Base-by-base conservation (phyloP, 2,797 vertebrate genomes). In the Aratinga solstitialis region DNA sequence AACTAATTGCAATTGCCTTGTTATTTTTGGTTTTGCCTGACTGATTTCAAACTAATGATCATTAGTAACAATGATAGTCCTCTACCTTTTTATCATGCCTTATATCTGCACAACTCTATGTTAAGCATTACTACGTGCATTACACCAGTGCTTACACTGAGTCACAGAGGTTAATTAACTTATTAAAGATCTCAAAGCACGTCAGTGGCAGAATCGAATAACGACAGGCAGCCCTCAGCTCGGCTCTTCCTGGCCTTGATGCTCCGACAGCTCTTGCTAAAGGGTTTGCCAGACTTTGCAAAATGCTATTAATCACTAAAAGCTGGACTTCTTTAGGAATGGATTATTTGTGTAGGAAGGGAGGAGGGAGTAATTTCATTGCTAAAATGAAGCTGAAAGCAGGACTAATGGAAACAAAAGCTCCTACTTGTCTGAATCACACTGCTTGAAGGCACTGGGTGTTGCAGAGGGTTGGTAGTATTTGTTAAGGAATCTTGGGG, bases 131-230 rank as follows among this genome's bases (percentile, higher is more conserved):
- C 80, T 94, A 47, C 3, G 62, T 90, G 83, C 75, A 89, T 97
- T 94, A 94, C 87, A 94, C 65, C 93, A 93, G 17, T 77, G 65
- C 76, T 84, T 77, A 89, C 38, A 63, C 71, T 96, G 96, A 97
- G 93, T 96, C 91, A 95, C 48, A 43, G 90, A 81, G 86, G 91
- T 95, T 95, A 95, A 96, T 96, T 95, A 96, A 91, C 91, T 95
- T 96, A 90, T 66, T 89, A 92, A 96, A 93, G 63, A 86, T 89
- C 90, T 79, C 68, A 53, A 80, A 81, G 88, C 78, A 87, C 0
- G 1, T 89, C 78, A 89, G 76, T 73, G 61, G 69, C 59, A 96
- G 73, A 89, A 94, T 85, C 63, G 69, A 79, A 75, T 62, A 94
- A 92, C 0, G 19, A 83, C 61, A 85, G 58, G 36, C 88, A 87